Evolutionary conservation across 2,113 vertebrate species (phyloP).

Genomic region (Clinocottus analis): DNA sequence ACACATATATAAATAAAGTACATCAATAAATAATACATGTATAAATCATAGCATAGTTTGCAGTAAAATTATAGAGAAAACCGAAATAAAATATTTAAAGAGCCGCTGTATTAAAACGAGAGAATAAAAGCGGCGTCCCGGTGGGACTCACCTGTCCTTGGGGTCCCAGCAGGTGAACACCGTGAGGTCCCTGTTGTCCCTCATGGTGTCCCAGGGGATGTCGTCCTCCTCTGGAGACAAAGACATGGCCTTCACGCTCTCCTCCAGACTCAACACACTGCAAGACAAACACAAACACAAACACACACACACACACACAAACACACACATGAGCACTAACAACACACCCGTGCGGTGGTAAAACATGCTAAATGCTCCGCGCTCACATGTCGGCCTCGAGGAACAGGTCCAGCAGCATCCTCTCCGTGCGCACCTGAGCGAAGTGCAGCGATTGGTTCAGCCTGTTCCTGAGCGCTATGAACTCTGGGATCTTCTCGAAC

Average conservation of each 20-base stretch:
- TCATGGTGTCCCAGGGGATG: conserved; percentile 93
- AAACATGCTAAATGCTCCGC: no score
- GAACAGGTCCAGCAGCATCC: conserved; percentile 96
- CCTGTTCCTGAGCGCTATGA: conserved; percentile 96
- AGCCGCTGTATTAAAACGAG: no score
- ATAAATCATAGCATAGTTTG: no score
- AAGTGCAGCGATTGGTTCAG: conserved; percentile 98
- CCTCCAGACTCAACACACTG: conserved; percentile 93
- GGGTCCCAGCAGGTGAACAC: conserved; percentile 96
- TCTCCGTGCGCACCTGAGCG: conserved; percentile 96
- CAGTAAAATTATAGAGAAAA: no score
- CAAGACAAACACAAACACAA: conserved; percentile 7
- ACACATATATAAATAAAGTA: no score
- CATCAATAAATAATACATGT: no score
- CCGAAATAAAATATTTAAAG: no score
- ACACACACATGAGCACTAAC: no score
- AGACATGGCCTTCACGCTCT: conserved; percentile 96
- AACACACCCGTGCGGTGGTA: no score
- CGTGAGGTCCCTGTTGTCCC: conserved; percentile 95
- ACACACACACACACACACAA: no score
- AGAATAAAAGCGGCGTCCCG: no score
- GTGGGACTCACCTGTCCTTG: conserved; percentile 85
- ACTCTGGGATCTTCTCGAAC: conserved; percentile 99
- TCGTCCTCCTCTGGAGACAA: conserved; percentile 95
- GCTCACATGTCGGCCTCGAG: conserved; percentile 98